Conservation (phyloP, 2,888 invertebrate genomes). For the Sphaeridia pumilis region DNA sequence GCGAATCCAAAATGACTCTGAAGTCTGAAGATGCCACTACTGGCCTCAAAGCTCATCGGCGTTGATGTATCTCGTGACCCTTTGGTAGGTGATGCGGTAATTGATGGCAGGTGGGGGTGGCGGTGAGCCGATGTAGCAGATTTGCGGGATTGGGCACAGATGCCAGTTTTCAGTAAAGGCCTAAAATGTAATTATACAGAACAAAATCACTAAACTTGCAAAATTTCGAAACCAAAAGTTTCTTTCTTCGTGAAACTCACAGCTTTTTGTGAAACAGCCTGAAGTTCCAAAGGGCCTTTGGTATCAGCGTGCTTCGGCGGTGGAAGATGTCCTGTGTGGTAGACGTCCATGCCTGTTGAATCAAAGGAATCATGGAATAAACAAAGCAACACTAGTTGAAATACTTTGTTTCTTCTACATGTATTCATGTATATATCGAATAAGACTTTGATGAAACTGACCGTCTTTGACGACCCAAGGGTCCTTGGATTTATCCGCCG, state of each 20-base stretch:
- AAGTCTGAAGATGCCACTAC: too few species aligned
- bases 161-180: slow-evolving; percentile 4
- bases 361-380: not conserved
- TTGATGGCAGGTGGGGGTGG: slow-evolving; percentile 7
- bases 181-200: not conserved
- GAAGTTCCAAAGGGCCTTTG: slow-evolving; percentile 10
- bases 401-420: not conserved
- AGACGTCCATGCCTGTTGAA: slow-evolving; percentile 17
- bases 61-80: slow-evolving; percentile 1
- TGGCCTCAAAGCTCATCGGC: too few species aligned
- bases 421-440: not conserved
- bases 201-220: not conserved
- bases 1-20: too few species aligned
- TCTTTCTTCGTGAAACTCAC: slow-evolving; percentile 2
- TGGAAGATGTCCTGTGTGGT: slow-evolving; percentile 19
- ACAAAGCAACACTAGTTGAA: not conserved
- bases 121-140: slow-evolving; percentile 3
- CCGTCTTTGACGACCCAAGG: slow-evolving; percentile 11
- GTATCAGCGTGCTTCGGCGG: slow-evolving; percentile 10
- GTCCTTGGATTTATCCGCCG: slow-evolving; percentile 1
- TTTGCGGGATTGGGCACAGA: slow-evolving; percentile 9
- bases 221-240: not conserved
- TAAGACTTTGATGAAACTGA: slow-evolving; percentile 1
- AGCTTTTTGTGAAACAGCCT: slow-evolving; percentile 12
- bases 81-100: slow-evolving; percentile 3